Conservation (phyloP, 2,888 invertebrate genomes). For the Empis livida region DNA sequence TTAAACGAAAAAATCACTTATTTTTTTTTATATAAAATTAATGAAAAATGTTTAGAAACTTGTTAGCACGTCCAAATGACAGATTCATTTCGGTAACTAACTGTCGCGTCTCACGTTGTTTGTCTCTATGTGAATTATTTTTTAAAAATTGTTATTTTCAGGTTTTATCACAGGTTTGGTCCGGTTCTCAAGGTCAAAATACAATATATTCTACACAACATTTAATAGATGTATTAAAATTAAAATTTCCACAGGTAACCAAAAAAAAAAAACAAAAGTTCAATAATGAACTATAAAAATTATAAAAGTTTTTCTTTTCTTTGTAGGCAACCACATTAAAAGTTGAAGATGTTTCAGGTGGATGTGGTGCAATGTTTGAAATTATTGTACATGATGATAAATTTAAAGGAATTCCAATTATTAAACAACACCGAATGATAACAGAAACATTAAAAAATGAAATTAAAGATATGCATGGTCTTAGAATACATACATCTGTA, state of each 20-base stretch:
- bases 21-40: no score
- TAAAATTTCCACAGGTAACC: not conserved
- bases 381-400: constrained; percentile 53
- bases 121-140: no score
- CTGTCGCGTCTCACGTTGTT: no score
- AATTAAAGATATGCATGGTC: constrained; percentile 73
- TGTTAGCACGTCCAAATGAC: no score
- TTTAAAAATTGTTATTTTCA: not conserved
- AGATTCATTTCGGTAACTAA: no score
- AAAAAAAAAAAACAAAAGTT: no score
- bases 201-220: constrained; percentile 11
- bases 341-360: constrained; percentile 62
- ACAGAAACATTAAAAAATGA: constrained; percentile 60
- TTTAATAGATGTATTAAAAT: constrained; percentile 7
- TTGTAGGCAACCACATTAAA: constrained; percentile 33
- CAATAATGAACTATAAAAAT: no score
- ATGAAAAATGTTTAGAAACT: no score
- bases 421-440: constrained; percentile 62
- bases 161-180: constrained; percentile 13
- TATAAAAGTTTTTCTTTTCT: not conserved
- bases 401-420: constrained; percentile 53
- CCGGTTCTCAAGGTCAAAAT: constrained; percentile 5
- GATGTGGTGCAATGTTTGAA: constrained; percentile 74
- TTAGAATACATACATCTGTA: constrained; percentile 58
- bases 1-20: no score